Conservation (phyloP, 2,888 invertebrate species). For the Neocrepidodera transversa region DNA sequence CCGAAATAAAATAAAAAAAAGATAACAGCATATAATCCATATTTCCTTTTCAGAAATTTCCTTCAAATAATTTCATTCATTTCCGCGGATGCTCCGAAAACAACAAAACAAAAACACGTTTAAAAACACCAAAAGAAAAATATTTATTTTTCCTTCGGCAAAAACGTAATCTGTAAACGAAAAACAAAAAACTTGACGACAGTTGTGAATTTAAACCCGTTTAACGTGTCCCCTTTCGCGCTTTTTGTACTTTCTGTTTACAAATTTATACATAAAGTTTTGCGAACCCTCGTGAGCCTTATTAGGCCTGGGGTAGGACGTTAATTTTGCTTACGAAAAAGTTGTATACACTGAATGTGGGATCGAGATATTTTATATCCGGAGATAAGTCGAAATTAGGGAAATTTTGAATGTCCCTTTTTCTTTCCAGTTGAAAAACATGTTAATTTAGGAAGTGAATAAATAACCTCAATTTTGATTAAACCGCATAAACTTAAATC, state of each 20-base stretch:
- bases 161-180: conserved; percentile 17
- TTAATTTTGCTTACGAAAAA: conserved; percentile 2
- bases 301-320: conserved; percentile 1
- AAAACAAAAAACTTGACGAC: conserved; percentile 18
- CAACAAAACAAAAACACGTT: neutral
- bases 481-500: no score
- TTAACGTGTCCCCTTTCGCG: conserved; percentile 13
- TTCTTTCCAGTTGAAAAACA: conserved; percentile 6
- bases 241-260: conserved; percentile 19
- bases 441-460: conserved; percentile 5
- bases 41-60: neutral
- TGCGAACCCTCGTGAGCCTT: conserved; percentile 1
- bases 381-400: conserved; percentile 18
- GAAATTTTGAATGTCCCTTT: conserved; percentile 15
- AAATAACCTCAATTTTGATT: no score
- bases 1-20: neutral
- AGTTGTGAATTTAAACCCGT: conserved; percentile 23
- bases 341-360: conserved; percentile 4
- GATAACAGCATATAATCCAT: no score
- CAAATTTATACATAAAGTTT: conserved; percentile 13
- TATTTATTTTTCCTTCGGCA: neutral
- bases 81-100: neutral
- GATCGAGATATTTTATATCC: conserved; percentile 12
- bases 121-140: neutral
- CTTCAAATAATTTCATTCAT: neutral